A percentile compares a stretch with the other conserved stretches of the same genome.
Conservation (phyloP, 2,888 invertebrate species). For the Hylaea fasciaria region DNA sequence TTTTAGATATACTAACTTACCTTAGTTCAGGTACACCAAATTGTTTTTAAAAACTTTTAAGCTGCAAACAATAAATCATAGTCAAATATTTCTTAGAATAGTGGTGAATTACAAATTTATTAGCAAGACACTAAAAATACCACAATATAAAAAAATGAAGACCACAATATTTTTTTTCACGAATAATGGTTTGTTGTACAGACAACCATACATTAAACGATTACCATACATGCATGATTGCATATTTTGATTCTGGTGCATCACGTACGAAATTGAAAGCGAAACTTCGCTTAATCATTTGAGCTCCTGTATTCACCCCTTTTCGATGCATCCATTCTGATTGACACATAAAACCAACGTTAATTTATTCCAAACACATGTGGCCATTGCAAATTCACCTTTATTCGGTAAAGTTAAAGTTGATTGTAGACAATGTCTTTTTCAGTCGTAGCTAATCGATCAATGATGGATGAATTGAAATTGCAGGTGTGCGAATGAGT, state of each 20-base stretch:
- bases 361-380: slow-evolving; percentile 26
- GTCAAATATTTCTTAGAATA: no score
- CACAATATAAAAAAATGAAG: no score
- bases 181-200: background rate
- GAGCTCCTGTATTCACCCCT: slow-evolving; percentile 51
- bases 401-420: slow-evolving; percentile 22
- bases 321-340: slow-evolving; percentile 45
- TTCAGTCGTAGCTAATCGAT: slow-evolving; percentile 70
- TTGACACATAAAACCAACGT: slow-evolving; percentile 43
- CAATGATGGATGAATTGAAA: slow-evolving; percentile 74
- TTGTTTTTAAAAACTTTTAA: no score
- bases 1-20: no score
- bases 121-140: no score
- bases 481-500: slow-evolving; percentile 82
- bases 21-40: no score
- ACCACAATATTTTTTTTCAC: background rate
- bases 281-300: slow-evolving; percentile 45
- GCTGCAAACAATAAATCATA: no score
- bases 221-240: slow-evolving; percentile 32
- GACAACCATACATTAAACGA: slow-evolving; percentile 26
- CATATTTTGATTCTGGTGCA: slow-evolving; percentile 39
- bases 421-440: slow-evolving; percentile 21
- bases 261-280: slow-evolving; percentile 47
- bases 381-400: background rate
- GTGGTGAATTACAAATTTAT: no score